phyloP scores from a whole-genome alignment of 2,888 invertebrate species.

The Noctua comes region DNA sequence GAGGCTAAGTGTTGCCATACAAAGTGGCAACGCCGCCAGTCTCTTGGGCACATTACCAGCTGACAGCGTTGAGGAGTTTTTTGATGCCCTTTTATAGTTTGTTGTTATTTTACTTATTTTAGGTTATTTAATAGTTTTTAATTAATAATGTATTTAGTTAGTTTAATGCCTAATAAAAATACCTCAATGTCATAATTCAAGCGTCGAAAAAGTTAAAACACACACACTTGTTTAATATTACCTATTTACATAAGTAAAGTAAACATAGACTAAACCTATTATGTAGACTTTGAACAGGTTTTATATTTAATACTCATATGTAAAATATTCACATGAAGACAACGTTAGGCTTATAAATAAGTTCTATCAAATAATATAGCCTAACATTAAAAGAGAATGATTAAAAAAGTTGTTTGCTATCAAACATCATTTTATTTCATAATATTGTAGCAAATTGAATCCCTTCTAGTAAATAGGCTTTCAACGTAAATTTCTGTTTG shows the following conservation, averaged over 20 bases:
- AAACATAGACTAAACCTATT: background rate
- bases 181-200: too few relatives aligned
- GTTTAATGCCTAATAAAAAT: too few relatives aligned
- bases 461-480: background rate
- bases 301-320: background rate
- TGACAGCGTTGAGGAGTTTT: too few relatives aligned
- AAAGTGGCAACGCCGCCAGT: too few relatives aligned
- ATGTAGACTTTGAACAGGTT: background rate
- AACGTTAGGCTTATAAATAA: conserved; percentile 5
- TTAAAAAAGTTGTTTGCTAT: conserved; percentile 37
- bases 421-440: conserved; percentile 18
- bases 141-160: too few relatives aligned
- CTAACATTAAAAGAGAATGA: conserved; percentile 15
- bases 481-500: conserved; percentile 13
- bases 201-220: background rate
- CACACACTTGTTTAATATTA: background rate
- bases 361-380: conserved; percentile 10
- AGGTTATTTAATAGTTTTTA: too few relatives aligned
- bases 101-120: too few relatives aligned
- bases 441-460: conserved; percentile 29
- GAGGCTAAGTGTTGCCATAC: too few relatives aligned
- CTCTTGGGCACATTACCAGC: too few relatives aligned
- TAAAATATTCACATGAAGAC: conserved; percentile 7
- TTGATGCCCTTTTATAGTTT: too few relatives aligned
- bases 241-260: background rate